These are phyloP conservation scores for Poeciliopsis presidionis DNA, from an alignment of 2,797 vertebrate genomes.

Conservation along the genomic window DNA sequence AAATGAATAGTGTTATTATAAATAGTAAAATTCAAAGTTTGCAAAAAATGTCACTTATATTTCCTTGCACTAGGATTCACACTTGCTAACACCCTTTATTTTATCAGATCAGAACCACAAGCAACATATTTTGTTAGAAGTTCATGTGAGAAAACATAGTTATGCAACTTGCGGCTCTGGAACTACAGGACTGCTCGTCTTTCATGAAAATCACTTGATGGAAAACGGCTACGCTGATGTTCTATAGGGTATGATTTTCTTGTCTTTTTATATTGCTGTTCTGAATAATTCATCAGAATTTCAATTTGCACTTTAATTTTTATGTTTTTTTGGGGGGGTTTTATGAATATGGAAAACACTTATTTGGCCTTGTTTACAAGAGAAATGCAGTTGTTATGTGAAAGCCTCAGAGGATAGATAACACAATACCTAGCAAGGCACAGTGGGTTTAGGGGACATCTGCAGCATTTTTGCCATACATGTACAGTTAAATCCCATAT, in stretches of 20 bases:
- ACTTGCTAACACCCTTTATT: background rate
- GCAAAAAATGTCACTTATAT: background rate
- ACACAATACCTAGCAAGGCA: background rate
- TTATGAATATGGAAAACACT: too few species aligned
- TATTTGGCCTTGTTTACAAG: too few species aligned
- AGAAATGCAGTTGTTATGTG: background rate
- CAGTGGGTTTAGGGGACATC: constrained; percentile 21
- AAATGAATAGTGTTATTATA: background rate
- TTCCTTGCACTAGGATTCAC: background rate
- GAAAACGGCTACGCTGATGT: background rate
- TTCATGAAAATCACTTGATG: too few species aligned
- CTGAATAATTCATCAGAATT: background rate
- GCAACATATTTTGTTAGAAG: background rate
- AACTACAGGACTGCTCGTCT: background rate
- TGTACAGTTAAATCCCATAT: background rate
- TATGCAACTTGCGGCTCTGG: background rate
- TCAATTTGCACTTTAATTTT: background rate
- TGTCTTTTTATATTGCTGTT: too few species aligned
- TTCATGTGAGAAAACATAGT: background rate
- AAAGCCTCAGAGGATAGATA: background rate
- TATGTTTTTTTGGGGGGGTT: too few species aligned
- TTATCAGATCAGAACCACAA: background rate
- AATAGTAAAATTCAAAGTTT: background rate
- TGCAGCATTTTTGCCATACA: background rate
- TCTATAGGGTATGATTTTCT: background rate